Percentiles rank a stretch among this genome's conserved stretches.
phyloP scores from a whole-genome alignment of 1,140 invertebrate species.

The Temnothorax curvispinosus region DNA sequence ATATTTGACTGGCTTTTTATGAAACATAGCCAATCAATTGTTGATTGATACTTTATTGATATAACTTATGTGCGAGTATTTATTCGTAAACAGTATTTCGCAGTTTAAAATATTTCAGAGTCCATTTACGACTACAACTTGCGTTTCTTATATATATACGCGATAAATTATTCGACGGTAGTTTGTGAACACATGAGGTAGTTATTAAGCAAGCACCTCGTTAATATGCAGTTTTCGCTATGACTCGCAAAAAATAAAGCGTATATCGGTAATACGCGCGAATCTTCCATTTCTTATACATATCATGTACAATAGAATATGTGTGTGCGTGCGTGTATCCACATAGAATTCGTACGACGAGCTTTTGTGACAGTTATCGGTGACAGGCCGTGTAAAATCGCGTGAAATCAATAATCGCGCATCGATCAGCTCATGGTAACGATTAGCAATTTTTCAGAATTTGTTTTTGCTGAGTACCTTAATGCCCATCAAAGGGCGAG shows the following conservation, averaged over 20 bases:
- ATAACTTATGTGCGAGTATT: not conserved
- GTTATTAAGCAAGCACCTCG: not conserved
- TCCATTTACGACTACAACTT: not conserved
- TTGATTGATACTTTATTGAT: not conserved
- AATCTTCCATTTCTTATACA: slow-evolving; percentile 86
- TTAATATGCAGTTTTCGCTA: slow-evolving; percentile 31
- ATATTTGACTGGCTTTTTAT: not conserved
- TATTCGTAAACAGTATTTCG: not conserved
- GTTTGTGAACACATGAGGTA: not conserved
- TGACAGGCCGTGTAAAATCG: not conserved
- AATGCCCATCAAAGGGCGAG: slow-evolving; percentile 50
- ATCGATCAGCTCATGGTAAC: not conserved
- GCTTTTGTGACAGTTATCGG: not conserved
- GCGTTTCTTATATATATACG: not conserved
- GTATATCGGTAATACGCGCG: slow-evolving; percentile 73
- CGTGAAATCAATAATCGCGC: slow-evolving; percentile 10
- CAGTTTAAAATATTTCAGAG: slow-evolving; percentile 16
- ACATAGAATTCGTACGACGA: not conserved
- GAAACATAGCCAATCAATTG: not conserved
- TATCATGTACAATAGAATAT: slow-evolving; percentile 81
- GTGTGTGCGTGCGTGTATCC: slow-evolving; percentile 50
- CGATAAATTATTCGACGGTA: not conserved
- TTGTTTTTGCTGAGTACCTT: slow-evolving; percentile 23
- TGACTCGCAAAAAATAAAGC: slow-evolving; percentile 54
- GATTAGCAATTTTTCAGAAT: slow-evolving; percentile 50